These are phyloP conservation scores for Muscicapa adusta DNA, from an alignment of 2,113 vertebrate genomes.

Conservation along the genomic window DNA sequence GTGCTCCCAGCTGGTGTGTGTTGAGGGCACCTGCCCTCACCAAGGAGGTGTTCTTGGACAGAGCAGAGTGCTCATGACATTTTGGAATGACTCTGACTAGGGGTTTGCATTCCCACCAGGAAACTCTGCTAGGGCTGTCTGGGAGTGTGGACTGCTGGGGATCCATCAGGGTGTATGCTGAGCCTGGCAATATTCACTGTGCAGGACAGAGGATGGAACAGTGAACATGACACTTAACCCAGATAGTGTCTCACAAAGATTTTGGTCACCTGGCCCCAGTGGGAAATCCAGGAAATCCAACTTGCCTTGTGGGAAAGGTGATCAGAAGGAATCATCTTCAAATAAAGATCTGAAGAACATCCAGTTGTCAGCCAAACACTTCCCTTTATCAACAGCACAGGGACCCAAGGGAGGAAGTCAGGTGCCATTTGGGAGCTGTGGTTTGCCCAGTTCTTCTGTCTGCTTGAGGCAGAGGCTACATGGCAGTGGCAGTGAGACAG, in stretches of 20 bases:
- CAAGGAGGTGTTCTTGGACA: not conserved
- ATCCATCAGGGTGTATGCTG: not conserved
- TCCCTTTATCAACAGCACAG: not conserved
- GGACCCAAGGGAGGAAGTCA: not conserved
- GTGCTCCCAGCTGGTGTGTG: not conserved
- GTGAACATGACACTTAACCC: not conserved
- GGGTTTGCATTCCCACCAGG: not conserved
- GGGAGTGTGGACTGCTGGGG: not conserved
- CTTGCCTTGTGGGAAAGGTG: not conserved
- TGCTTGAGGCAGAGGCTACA: not conserved
- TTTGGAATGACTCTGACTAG: not conserved
- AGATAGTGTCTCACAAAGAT: not conserved
- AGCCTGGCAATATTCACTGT: not conserved
- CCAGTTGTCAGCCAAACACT: not conserved
- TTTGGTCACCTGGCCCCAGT: not conserved
- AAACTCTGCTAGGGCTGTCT: not conserved
- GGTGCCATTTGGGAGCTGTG: not conserved
- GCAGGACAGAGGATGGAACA: not conserved
- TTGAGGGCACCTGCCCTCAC: not conserved
- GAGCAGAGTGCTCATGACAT: not conserved
- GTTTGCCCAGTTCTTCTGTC: not conserved
- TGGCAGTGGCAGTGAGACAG: not conserved
- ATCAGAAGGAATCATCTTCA: not conserved
- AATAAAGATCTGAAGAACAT: not conserved
- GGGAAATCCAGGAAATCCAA: not conserved